Evolutionary conservation across 2,888 invertebrate genomes (phyloP).

Genomic region (Melitaea athalia): DNA sequence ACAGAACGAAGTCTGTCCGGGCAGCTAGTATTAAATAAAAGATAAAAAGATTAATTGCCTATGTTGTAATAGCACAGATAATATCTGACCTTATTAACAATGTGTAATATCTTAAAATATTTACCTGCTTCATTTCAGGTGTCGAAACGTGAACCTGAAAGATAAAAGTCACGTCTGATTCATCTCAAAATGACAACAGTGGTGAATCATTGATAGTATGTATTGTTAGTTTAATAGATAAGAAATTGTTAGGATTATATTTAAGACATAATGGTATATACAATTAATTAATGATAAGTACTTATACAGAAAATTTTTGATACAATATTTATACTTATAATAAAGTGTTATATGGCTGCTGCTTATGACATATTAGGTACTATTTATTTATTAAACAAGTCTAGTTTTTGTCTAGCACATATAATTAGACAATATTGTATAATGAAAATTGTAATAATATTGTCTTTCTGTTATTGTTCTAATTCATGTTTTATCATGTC

Average conservation of each 20-base stretch:
- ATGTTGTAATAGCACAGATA: too few relatives aligned
- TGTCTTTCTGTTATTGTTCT: too few relatives aligned
- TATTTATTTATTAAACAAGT: not conserved
- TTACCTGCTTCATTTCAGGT: conserved; percentile 83
- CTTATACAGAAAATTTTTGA: not conserved
- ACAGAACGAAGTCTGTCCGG: too few relatives aligned
- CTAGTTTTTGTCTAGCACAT: not conserved
- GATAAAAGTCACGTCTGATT: conserved; percentile 36
- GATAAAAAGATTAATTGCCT: too few relatives aligned
- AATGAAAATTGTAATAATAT: too few relatives aligned
- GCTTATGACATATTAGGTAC: conserved; percentile 22
- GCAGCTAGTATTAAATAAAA: too few relatives aligned
- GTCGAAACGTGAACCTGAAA: conserved; percentile 79
- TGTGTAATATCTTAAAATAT: conserved; percentile 23
- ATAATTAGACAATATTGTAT: not conserved
- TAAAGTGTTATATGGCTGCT: conserved; percentile 33
- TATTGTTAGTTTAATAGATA: conserved; percentile 12
- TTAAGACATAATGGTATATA: not conserved
- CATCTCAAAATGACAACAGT: conserved; percentile 5
- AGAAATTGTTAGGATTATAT: conserved; percentile 6
- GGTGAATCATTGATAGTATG: conserved; percentile 6
- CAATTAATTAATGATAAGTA: not conserved
- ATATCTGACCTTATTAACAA: too few relatives aligned
- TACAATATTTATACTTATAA: not conserved
- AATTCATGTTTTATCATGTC: too few relatives aligned